phyloP scores from a whole-genome alignment of 2,888 invertebrate genomes.

The Agriopis marginaria region DNA sequence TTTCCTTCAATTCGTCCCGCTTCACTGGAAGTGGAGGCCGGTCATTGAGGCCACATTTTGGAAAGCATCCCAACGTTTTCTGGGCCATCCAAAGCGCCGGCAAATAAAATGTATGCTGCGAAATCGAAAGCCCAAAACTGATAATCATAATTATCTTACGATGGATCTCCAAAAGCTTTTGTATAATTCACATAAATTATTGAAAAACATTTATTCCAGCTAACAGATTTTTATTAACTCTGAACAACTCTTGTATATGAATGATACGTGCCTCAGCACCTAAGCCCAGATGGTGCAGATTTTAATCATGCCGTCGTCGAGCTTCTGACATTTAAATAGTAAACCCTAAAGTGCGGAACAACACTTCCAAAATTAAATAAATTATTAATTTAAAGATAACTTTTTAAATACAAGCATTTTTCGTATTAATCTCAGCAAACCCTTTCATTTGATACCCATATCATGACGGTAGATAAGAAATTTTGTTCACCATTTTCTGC shows the following conservation, averaged over 20 bases:
- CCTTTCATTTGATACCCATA: no score
- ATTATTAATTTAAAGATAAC: no score
- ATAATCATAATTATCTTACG: background rate
- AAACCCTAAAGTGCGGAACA: no score
- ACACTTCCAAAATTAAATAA: no score
- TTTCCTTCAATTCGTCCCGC: slow-evolving; percentile 8
- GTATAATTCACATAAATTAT: background rate
- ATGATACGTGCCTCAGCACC: no score
- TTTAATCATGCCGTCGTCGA: no score
- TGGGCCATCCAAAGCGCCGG: slow-evolving; percentile 4
- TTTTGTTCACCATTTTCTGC: no score
- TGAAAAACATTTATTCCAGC: background rate
- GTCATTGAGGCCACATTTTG: slow-evolving; percentile 20
- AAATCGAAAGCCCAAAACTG: background rate
- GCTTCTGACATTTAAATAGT: no score
- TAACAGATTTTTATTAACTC: background rate
- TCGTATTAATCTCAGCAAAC: no score
- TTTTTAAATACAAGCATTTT: no score
- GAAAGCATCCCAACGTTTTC: slow-evolving; percentile 11
- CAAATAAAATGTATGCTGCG: background rate
- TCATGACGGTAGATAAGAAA: no score
- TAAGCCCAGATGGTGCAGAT: no score
- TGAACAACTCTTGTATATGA: background rate
- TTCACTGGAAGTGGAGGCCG: slow-evolving; percentile 9
- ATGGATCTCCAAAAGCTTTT: background rate